Percentiles rank a stretch among this genome's conserved stretches.
phyloP scores from a whole-genome alignment of 2,888 invertebrate genomes.

The Agapostemon virescens region DNA sequence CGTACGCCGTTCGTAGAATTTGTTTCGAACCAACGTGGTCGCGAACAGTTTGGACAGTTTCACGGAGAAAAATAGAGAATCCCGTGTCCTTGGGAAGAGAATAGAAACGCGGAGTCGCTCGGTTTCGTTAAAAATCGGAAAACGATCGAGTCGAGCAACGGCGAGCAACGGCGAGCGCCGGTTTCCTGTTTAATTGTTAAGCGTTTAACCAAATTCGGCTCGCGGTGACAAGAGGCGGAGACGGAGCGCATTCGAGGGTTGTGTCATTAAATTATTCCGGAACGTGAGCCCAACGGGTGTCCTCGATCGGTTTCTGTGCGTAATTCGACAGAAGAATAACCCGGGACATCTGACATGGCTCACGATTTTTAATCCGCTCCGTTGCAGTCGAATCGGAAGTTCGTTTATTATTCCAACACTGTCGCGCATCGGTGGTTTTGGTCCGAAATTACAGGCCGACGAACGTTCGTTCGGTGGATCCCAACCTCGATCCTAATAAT shows the following conservation, averaged over 20 bases:
- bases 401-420: constrained; percentile 12
- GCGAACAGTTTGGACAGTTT: neutral
- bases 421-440: neutral
- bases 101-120: neutral
- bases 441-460: neutral
- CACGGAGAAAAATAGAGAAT: neutral
- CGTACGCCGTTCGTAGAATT: neutral
- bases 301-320: constrained; percentile 66
- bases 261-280: constrained; percentile 80
- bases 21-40: neutral
- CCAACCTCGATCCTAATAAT: neutral
- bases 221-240: constrained; percentile 53
- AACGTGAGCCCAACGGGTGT: constrained; percentile 71
- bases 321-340: constrained; percentile 53
- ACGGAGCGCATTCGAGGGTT: constrained; percentile 59
- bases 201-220: constrained; percentile 65
- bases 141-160: constrained; percentile 10
- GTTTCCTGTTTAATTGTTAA: constrained; percentile 72
- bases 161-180: constrained; percentile 38
- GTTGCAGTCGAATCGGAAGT: neutral
- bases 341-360: constrained; percentile 53
- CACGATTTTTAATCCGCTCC: constrained; percentile 30
- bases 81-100: neutral
- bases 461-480: neutral
- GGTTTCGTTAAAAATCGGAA: neutral